Conservation (phyloP, 2,113 vertebrate species). For the Prunella fulvescens region DNA sequence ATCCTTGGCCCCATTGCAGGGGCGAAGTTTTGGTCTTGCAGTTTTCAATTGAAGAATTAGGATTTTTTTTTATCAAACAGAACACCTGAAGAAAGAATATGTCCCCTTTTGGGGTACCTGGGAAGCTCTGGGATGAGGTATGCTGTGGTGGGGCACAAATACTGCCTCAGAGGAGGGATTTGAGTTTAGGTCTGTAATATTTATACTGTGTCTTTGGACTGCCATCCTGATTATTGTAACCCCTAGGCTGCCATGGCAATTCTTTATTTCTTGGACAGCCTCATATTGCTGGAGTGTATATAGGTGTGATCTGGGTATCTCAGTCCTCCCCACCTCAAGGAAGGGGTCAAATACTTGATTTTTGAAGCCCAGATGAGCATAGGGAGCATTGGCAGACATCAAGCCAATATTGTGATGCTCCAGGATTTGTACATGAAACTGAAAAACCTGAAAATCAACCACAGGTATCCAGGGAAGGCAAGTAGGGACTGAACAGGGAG, state of each 20-base stretch:
- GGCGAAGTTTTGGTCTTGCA: not conserved
- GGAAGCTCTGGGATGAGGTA: not conserved
- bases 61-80: not conserved
- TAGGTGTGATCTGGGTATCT: not conserved
- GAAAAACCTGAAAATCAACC: not conserved
- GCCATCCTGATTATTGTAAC: not conserved
- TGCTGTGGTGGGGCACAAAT: not conserved
- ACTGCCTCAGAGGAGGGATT: not conserved
- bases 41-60: not conserved
- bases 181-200: not conserved
- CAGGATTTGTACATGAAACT: not conserved
- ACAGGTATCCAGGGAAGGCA: not conserved
- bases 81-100: not conserved
- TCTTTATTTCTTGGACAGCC: not conserved
- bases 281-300: not conserved
- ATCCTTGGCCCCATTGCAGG: not conserved
- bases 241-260: not conserved
- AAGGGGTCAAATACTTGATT: not conserved
- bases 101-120: not conserved
- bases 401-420: not conserved
- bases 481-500: not conserved
- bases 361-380: not conserved
- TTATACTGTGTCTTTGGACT: not conserved
- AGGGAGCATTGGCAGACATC: not conserved
- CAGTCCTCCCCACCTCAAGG: not conserved